phyloP scores from a whole-genome alignment of 2,888 invertebrate species.

The Oscheius sp. region DNA sequence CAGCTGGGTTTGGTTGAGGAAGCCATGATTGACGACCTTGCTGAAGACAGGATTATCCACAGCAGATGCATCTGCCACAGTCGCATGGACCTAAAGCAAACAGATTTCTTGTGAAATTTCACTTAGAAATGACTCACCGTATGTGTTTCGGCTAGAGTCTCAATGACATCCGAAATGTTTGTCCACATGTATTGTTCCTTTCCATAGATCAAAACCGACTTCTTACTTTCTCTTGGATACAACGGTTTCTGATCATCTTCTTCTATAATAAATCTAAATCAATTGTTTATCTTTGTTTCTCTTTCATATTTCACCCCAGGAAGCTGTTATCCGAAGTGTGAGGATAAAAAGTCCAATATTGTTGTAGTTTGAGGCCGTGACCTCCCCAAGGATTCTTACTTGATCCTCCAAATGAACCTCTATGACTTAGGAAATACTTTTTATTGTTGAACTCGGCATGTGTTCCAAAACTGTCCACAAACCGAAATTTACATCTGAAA shows the following conservation, averaged over 20 bases:
- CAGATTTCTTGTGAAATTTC: not conserved
- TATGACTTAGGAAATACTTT: slow-evolving; percentile 70
- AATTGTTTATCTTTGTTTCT: not conserved
- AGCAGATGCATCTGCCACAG: slow-evolving; percentile 70
- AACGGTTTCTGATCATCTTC: not conserved
- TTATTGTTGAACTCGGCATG: slow-evolving; percentile 73
- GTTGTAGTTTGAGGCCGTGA: slow-evolving; percentile 71
- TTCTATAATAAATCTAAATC: slow-evolving; percentile 19
- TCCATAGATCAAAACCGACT: slow-evolving; percentile 72
- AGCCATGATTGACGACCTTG: slow-evolving; percentile 72
- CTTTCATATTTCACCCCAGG: slow-evolving; percentile 72
- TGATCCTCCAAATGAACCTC: slow-evolving; percentile 46
- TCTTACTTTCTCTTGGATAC: slow-evolving; percentile 11
- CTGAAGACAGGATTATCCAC: slow-evolving; percentile 59
- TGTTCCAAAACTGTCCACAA: slow-evolving; percentile 74
- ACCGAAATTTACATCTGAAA: slow-evolving; percentile 72
- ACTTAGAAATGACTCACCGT: slow-evolving; percentile 22
- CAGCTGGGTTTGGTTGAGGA: slow-evolving; percentile 68
- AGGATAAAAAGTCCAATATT: slow-evolving; percentile 70
- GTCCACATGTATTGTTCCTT: slow-evolving; percentile 73
- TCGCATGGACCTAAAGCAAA: slow-evolving; percentile 71
- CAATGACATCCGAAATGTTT: slow-evolving; percentile 53
- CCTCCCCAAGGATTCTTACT: slow-evolving; percentile 72
- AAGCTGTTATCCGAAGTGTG: slow-evolving; percentile 74
- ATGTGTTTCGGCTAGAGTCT: slow-evolving; percentile 35